These are phyloP conservation scores for Thalassoma bifasciatum DNA, from an alignment of 2,113 vertebrate species.

Conservation along the genomic window DNA sequence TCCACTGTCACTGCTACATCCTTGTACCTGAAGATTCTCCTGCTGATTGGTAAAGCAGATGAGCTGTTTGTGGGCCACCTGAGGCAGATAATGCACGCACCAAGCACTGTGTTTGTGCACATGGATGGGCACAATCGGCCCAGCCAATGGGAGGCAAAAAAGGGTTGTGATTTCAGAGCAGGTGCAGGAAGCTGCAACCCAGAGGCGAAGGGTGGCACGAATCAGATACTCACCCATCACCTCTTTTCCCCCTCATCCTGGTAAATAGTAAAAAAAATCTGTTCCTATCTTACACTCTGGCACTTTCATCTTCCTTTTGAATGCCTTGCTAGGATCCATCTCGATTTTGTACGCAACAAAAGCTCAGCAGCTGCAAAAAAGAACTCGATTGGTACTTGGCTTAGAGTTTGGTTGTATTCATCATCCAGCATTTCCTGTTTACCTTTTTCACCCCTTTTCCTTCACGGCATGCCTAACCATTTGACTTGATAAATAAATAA, in stretches of 20 bases:
- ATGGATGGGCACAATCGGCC: conserved; percentile 51
- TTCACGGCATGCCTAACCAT: conserved; percentile 56
- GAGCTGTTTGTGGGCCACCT: conserved; percentile 54
- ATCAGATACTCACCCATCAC: conserved; percentile 36
- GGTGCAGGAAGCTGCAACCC: conserved; percentile 45
- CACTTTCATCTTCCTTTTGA: neutral
- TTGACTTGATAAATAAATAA: conserved; percentile 82
- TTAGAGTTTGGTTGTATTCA: conserved; percentile 30
- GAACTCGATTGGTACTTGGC: conserved; percentile 29
- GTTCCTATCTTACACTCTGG: conserved; percentile 21
- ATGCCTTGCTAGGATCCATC: conserved; percentile 23
- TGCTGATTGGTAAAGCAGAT: conserved; percentile 60
- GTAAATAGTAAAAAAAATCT: neutral
- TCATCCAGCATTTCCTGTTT: conserved; percentile 33
- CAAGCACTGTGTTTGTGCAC: conserved; percentile 49
- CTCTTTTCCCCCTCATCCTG: neutral
- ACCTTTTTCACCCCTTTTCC: neutral
- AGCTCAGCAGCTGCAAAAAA: conserved; percentile 26
- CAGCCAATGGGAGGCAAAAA: conserved; percentile 53
- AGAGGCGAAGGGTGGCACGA: conserved; percentile 52
- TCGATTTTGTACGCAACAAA: conserved; percentile 17
- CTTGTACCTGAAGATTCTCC: conserved; percentile 65
- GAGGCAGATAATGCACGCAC: conserved; percentile 65
- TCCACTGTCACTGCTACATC: conserved; percentile 60
- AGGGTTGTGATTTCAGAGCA: conserved; percentile 57